phyloP scores from a whole-genome alignment of 2,888 invertebrate species.

The Lumbricus terrestris region DNA sequence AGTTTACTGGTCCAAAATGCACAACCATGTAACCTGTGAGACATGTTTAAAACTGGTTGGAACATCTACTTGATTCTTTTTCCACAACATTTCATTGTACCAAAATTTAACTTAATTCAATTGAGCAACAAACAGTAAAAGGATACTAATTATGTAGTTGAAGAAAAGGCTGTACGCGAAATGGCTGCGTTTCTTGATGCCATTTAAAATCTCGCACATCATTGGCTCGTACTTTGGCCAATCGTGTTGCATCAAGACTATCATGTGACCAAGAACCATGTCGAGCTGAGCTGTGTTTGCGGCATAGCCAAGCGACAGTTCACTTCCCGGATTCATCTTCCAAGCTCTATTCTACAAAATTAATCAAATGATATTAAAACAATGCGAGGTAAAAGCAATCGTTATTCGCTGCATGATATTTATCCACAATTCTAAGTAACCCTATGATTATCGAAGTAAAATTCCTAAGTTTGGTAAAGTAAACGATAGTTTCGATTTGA shows the following conservation, averaged over 20 bases:
- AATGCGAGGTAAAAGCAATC: not conserved
- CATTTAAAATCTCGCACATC: constrained; percentile 66
- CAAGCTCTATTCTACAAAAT: constrained; percentile 51
- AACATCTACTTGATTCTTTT: not conserved
- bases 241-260: constrained; percentile 82
- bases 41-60: not conserved
- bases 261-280: constrained; percentile 76
- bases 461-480: too few species aligned
- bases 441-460: not conserved
- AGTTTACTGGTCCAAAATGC: too few species aligned
- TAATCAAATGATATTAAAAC: constrained; percentile 17
- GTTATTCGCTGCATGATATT: too few species aligned
- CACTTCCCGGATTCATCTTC: constrained; percentile 36
- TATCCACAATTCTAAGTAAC: not conserved
- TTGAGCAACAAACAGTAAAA: not conserved
- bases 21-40: too few species aligned
- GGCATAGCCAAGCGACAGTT: not conserved
- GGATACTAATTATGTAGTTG: constrained; percentile 70
- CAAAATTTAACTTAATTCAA: not conserved
- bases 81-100: not conserved
- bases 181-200: constrained; percentile 73
- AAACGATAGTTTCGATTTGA: not conserved
- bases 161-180: constrained; percentile 79
- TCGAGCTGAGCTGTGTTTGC: constrained; percentile 60
- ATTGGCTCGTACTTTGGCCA: constrained; percentile 75